Percentiles rank a stretch among this genome's conserved stretches.
phyloP scores from a whole-genome alignment of 2,113 vertebrate species.

The Takifugu bimaculatus region DNA sequence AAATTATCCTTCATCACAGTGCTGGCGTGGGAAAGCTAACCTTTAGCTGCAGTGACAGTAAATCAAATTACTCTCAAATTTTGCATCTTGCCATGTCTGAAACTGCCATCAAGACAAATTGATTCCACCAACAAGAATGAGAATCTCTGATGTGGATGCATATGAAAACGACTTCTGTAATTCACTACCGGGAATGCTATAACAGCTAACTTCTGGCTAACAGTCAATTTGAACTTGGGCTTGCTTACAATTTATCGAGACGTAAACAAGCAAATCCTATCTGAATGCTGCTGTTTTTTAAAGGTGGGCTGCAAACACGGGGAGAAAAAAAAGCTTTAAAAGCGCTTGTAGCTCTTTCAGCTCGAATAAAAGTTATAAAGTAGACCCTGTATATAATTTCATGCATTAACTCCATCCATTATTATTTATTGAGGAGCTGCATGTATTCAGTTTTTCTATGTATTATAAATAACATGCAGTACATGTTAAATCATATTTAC shows the following conservation, averaged over 20 bases:
- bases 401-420: too few species aligned
- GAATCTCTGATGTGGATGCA: neutral
- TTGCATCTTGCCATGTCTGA: neutral
- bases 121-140: neutral
- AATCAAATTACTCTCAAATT: constrained; percentile 5
- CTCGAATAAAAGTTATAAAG: neutral
- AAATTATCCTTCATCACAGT: neutral
- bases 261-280: neutral
- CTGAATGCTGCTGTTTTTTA: neutral
- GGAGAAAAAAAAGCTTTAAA: neutral
- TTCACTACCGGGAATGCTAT: neutral
- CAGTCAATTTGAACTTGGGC: constrained; percentile 6
- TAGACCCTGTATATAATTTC: too few species aligned
- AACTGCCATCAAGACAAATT: constrained; percentile 6
- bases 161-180: neutral
- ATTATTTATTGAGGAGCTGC: too few species aligned
- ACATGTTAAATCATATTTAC: too few species aligned
- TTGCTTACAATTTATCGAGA: neutral
- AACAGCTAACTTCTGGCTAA: neutral
- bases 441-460: too few species aligned
- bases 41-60: neutral
- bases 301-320: too few species aligned
- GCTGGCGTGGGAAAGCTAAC: neutral
- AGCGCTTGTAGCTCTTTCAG: neutral
- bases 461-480: too few species aligned